These are phyloP conservation scores for Catagonus wagneri DNA, from an alignment of 2,113 vertebrate genomes.

Conservation along the genomic window DNA sequence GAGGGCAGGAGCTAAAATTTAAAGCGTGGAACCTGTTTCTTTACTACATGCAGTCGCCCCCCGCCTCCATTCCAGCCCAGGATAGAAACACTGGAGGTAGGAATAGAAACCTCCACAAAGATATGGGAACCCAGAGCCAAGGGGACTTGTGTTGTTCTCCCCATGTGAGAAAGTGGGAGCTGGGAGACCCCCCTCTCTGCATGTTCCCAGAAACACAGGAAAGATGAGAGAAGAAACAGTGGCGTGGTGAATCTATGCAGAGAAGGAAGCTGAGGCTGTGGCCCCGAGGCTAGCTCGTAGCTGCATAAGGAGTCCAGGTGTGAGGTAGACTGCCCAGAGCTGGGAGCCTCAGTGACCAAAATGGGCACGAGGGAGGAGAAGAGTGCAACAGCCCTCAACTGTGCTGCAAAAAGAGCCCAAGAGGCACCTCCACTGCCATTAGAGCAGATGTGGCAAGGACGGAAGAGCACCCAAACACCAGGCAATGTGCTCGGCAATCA, in stretches of 20 bases:
- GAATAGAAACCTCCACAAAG: background rate
- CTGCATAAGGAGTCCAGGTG: rapidly evolving
- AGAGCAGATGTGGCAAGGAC: background rate
- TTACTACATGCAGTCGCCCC: background rate
- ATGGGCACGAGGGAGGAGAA: rapidly evolving
- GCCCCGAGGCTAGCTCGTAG: rapidly evolving
- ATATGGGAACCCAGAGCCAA: background rate
- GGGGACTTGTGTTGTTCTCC: too few relatives aligned
- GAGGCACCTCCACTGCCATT: too few relatives aligned
- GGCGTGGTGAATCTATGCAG: background rate
- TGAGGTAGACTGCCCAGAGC: rapidly evolving
- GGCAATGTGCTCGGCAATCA: rapidly evolving
- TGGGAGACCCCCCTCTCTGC: background rate
- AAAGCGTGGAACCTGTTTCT: background rate
- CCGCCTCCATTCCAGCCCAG: background rate
- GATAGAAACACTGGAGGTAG: background rate
- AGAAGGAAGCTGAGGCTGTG: background rate
- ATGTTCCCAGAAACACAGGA: background rate
- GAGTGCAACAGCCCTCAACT: background rate
- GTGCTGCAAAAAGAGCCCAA: background rate
- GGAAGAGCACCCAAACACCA: background rate
- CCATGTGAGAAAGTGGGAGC: background rate
- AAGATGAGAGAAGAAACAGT: background rate
- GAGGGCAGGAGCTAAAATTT: background rate
- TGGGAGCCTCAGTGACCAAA: background rate